Evolutionary conservation across 2,797 vertebrate species (phyloP), one percentile per base, ranked within the genome.

Genomic region (Odontamblyopus lacepedii): DNA sequence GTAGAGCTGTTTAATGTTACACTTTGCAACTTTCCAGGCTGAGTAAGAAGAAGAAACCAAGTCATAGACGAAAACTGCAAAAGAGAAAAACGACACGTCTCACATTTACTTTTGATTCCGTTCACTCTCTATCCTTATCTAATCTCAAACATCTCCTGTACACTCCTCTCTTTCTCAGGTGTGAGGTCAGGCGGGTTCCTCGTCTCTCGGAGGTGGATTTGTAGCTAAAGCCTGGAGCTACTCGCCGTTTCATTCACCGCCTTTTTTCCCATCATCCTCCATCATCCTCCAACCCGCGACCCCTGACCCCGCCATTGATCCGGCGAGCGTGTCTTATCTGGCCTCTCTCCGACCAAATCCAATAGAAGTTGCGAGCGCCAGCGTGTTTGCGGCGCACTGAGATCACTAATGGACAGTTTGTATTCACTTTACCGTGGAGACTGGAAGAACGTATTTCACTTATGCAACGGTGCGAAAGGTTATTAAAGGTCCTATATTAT

Each of bases 341-440:
- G 26, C 27, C 15, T 13, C 11, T 0, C 5, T 29, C n/a, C 15
- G 57, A 32, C 29, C 16, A 61, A 16, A 61, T 61, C 59, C 18
- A 61, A 61, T 8, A 61, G 59, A 29, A 23, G 4, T 57, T 29
- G 11, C 8, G 57, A 59, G 26, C 18, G 26, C 26, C 0, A 16
- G 56, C 11, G 26, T 29, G 56, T 59, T 29, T 15, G 26, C 26
- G 26, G 26, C 57, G 5, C 57, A 30, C 57, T 7, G 57, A 27
- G 59, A 61, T 30, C 59, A 61, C 59, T 61, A 61, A 61, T 61
- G 59, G 59, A 61, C 29, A 18, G 18, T 61, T 61, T 61, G 27
- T 30, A 32, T 61, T 61, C 27, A 30, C 15, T 8, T 30, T 16
- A 18, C 27, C 4, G 59, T 4, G 1, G 15, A 32, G 29, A 61